Evolutionary conservation across 2,888 invertebrate genomes (phyloP).

Genomic region (Campopleginae sp.): DNA sequence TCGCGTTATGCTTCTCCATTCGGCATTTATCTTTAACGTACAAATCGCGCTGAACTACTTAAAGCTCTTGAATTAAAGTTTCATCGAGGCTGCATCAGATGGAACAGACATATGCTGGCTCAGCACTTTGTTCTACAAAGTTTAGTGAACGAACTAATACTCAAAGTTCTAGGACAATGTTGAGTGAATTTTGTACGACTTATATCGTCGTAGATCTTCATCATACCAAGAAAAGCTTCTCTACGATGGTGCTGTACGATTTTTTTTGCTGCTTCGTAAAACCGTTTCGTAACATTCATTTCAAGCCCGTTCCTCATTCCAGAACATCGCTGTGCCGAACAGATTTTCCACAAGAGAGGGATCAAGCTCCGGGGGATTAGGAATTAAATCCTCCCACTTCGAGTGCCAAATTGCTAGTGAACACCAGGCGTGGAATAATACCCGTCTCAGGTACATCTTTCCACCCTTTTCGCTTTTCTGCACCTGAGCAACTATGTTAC

Average conservation of each 20-base stretch:
- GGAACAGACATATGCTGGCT: not conserved
- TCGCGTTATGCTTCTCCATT: not conserved
- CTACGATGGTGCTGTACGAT: not conserved
- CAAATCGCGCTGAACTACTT: not conserved
- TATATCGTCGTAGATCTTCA: not conserved
- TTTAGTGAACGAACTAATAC: not conserved
- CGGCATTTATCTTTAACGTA: not conserved
- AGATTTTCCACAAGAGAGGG: conserved; percentile 50
- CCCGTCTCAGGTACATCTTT: conserved; percentile 13
- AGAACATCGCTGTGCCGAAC: conserved; percentile 23
- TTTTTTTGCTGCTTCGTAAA: conserved; percentile 14
- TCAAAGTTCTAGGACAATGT: not conserved
- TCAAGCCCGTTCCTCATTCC: not conserved
- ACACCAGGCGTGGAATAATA: conserved; percentile 45
- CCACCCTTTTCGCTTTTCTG: conserved; percentile 19
- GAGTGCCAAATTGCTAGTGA: conserved; percentile 60
- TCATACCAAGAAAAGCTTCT: conserved; percentile 7
- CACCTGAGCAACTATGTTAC: conserved; percentile 57
- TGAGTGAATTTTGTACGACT: not conserved
- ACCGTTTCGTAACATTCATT: conserved; percentile 24
- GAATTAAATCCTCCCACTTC: conserved; percentile 60
- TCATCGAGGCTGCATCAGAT: not conserved
- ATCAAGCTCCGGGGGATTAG: conserved; percentile 58
- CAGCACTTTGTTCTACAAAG: not conserved
- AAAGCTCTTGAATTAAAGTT: not conserved